Conservation (phyloP, 2,888 invertebrate genomes). For the Leuctra nigra region DNA sequence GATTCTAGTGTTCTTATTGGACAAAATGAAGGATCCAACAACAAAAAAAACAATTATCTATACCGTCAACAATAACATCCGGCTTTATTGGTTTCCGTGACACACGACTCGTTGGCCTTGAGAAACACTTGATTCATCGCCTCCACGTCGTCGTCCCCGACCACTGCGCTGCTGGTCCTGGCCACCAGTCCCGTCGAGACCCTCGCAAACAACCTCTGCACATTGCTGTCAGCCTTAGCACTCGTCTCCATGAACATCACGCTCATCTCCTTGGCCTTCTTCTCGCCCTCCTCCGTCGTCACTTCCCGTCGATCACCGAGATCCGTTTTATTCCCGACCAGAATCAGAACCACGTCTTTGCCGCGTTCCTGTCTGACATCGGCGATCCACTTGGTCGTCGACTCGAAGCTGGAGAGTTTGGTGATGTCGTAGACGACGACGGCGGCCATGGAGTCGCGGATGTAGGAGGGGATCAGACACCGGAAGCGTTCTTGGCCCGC, state of each 20-base stretch:
- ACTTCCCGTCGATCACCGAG: conserved; percentile 53
- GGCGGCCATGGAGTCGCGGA: conserved; percentile 54
- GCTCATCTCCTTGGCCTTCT: neutral
- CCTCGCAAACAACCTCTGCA: neutral
- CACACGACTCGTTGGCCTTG: too few species aligned
- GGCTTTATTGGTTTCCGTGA: too few species aligned
- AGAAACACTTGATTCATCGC: too few species aligned
- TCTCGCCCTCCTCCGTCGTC: conserved; percentile 52
- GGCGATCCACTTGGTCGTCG: conserved; percentile 58
- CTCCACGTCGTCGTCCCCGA: too few species aligned
- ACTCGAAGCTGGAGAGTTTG: conserved; percentile 49
- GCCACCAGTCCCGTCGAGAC: too few species aligned
- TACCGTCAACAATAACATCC: too few species aligned
- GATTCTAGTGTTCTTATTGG: too few species aligned
- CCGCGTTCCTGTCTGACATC: conserved; percentile 55
- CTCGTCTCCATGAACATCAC: neutral
- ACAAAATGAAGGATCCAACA: too few species aligned
- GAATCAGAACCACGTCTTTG: conserved; percentile 56
- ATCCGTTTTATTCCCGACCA: conserved; percentile 57
- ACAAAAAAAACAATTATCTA: too few species aligned
- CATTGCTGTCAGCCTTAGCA: neutral
- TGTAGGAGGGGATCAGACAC: conserved; percentile 54
- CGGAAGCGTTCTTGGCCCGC: conserved; percentile 50
- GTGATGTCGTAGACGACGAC: conserved; percentile 58
- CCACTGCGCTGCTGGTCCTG: too few species aligned